Conservation (phyloP, 2,888 invertebrate species). For the Timema podura region DNA sequence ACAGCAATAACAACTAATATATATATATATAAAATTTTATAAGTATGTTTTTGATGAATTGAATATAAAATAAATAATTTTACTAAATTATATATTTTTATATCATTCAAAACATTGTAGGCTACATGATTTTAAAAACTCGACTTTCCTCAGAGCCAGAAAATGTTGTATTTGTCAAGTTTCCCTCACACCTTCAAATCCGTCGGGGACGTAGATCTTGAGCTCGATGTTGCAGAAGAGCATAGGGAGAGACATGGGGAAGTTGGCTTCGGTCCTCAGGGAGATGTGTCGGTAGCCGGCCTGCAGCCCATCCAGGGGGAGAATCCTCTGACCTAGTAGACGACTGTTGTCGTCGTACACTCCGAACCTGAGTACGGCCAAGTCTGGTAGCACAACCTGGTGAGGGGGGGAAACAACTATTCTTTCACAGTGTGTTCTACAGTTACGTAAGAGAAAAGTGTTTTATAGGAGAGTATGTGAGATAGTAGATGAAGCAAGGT, state of each 20-base stretch:
- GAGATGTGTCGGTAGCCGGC: slow-evolving; percentile 98
- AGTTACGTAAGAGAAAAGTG: too few relatives aligned
- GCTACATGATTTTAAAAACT: slow-evolving; percentile 19
- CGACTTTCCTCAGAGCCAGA: slow-evolving; percentile 6
- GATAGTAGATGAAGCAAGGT: too few relatives aligned
- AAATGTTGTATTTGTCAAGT: neutral
- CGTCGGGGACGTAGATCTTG: slow-evolving; percentile 99
- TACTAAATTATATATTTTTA: too few relatives aligned
- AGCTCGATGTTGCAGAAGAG: slow-evolving; percentile 98
- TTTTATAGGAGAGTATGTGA: too few relatives aligned
- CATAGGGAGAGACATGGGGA: slow-evolving; percentile 98
- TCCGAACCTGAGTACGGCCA: slow-evolving; percentile 95
- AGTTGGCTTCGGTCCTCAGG: slow-evolving; percentile 95
- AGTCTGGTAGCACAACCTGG: slow-evolving; percentile 92
- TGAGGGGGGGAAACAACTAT: too few relatives aligned
- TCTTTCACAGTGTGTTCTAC: too few relatives aligned
- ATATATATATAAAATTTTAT: too few relatives aligned
- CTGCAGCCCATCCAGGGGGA: slow-evolving; percentile 96
- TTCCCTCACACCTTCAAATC: slow-evolving; percentile 73
- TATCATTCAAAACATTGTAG: too few relatives aligned
- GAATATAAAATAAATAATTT: too few relatives aligned
- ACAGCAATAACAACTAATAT: too few relatives aligned
- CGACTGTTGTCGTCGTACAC: slow-evolving; percentile 98
- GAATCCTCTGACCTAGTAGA: slow-evolving; percentile 92
- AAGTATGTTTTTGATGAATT: too few relatives aligned